A percentile compares a stretch with the other conserved stretches of the same genome.
Evolutionary conservation across 1,140 invertebrate species (phyloP).

Genomic region (Stegodyphus dumicola): DNA sequence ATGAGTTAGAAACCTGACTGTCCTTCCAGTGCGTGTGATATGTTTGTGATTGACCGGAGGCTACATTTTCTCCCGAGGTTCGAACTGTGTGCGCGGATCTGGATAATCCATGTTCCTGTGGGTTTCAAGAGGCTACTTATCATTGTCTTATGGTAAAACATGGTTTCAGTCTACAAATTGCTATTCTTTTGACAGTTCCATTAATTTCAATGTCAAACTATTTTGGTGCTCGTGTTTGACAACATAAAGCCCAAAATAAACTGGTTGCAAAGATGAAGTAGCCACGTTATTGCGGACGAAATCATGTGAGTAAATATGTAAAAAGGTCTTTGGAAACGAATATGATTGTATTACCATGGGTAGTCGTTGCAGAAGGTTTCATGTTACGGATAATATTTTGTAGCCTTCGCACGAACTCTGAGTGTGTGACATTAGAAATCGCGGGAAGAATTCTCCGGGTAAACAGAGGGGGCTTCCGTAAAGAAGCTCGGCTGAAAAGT

Average conservation of each 20-base stretch:
- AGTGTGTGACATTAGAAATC: slow-evolving; percentile 16
- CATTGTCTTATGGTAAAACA: neutral
- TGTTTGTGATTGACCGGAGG: neutral
- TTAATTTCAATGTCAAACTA: slow-evolving; percentile 1
- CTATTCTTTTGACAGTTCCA: neutral
- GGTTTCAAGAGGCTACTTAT: neutral
- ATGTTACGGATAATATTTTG: slow-evolving; percentile 18
- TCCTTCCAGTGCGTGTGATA: neutral
- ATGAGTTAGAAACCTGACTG: neutral
- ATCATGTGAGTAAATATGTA: slow-evolving; percentile 14
- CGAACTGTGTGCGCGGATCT: neutral
- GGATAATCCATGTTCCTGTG: neutral
- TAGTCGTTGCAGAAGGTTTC: slow-evolving; percentile 28
- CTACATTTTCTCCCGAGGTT: neutral
- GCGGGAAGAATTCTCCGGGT: slow-evolving; percentile 57
- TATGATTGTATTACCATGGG: slow-evolving; percentile 10
- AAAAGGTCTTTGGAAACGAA: slow-evolving; percentile 17
- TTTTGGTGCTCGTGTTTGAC: neutral
- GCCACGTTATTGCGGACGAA: slow-evolving; percentile 5
- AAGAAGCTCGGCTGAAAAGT: slow-evolving; percentile 56
- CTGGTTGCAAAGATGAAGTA: slow-evolving; percentile 26
- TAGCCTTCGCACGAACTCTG: slow-evolving; percentile 10
- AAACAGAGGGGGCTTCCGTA: slow-evolving; percentile 35
- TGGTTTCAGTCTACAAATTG: neutral
- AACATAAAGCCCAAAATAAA: slow-evolving; percentile 27